Evolutionary conservation across 1,140 invertebrate species (phyloP), one percentile per base, ranked within the genome.

Genomic region (Zophobas morio): DNA sequence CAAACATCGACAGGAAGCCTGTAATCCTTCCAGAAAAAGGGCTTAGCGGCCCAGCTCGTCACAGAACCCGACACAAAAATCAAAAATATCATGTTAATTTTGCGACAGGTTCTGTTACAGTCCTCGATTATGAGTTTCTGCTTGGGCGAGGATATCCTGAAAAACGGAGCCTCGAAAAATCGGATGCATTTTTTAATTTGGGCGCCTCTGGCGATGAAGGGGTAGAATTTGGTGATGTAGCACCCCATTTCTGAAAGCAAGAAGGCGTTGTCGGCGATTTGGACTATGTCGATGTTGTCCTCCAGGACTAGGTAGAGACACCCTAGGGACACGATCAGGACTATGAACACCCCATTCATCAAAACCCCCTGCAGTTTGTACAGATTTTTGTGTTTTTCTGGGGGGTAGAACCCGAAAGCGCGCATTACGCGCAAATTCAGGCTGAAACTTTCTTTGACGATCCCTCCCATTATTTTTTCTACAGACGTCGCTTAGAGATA

Each of bases 191-290:
- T 57, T 33, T 56, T 60, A 6, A 75, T 54, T 5, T 32, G 4
- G 33, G 66, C 37, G 6, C 40, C 49, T 0, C 66, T 36, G 5
- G 8, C 8, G 34, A 56, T 72, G 47, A 78, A 74, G 4, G 71
- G 71, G n/a, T 54, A 53, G 32, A 49, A 35, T 47, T 78, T 78
- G 6, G 51, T 6, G 34, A 78, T 74, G 34, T 47, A 36, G 20
- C 57, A 39, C 1, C 37, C 57, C 39, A 75, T 5, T 66, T 78
- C 71, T 6, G 60, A 4, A 36, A 66, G 63, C 49, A 78, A 5
- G 49, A 63, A 78, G 2, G 60, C 35, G 42, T 47, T 78, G 32
- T 78, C 76, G 35, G n/a, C 57, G 6, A 78, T 78, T 40, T 66
- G 47, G 3, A 34, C 33, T 4, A 78, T 39, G 40, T 32, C 36